Evolutionary conservation across 2,113 vertebrate species (phyloP), one percentile per base, ranked within the genome.

Genomic region (Oxygymnocypris stewartii): DNA sequence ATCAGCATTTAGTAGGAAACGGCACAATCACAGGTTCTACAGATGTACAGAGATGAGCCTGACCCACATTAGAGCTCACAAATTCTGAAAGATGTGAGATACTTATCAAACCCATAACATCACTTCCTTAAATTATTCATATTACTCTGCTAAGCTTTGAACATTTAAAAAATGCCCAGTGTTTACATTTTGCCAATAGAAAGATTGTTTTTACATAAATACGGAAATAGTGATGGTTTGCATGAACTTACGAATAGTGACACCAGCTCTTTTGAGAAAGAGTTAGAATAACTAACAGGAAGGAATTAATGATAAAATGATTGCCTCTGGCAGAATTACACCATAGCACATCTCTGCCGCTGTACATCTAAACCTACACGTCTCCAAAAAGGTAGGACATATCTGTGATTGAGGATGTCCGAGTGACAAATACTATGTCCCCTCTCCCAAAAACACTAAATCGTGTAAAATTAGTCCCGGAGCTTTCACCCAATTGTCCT

Each of bases 31-130:
- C 44, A 4, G 18, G 81, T 35, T 82, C 61, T 82, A 82, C 81
- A 54, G 67, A 84, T 57, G 82, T 59, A 84, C 47, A 59, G 35
- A 71, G 12, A 82, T 75, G 82, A 74, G 67, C 82, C 49, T 57
- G 82, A 73, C 69, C 78, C 69, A 74, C 82, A 54, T 59, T 57
- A 59, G 7, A 74, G 28, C 63, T 71, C 28, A 82, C 79, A 82
- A 42, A 82, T 42, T 61, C 54, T 79, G 23, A 61, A 61, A 79
- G n/a, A 65, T 1, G 4, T 18, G 16, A 67, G 9, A 69, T 69
- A n/a, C 63, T 82, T 42, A 6, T 57, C 10, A 51, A 73, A 67
- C 54, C 28, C 44, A 61, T 4, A 42, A 7, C 77, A 51, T 83
- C 65, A 57, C 47, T 54, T 82, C 13, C 67, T 83, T 28, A 28